Percentiles rank a stretch among this genome's conserved stretches.
phyloP scores from a whole-genome alignment of 2,113 vertebrate species.

The Gavia stellata region DNA sequence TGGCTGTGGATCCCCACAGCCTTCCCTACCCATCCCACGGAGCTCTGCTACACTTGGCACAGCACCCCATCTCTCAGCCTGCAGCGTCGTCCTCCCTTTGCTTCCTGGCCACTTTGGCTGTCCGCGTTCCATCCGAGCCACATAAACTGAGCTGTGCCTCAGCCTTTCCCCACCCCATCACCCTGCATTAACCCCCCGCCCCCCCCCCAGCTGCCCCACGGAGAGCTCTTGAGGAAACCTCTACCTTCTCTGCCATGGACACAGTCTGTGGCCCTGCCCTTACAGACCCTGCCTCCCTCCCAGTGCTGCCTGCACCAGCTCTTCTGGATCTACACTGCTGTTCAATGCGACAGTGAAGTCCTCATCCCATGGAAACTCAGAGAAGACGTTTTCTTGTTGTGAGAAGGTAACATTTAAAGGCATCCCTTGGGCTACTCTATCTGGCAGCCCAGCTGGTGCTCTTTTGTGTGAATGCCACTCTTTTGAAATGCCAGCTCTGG shows the following conservation, averaged over 20 bases:
- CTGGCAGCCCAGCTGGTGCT: slow-evolving; percentile 69
- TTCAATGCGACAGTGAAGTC: background rate
- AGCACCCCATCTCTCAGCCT: background rate
- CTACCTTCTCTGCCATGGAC: background rate
- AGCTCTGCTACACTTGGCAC: background rate
- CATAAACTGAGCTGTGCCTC: background rate
- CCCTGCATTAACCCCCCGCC: background rate
- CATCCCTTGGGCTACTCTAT: slow-evolving; percentile 48
- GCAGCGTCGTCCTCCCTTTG: background rate
- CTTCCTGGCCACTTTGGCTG: background rate
- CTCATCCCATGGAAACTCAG: background rate
- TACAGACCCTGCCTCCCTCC: background rate
- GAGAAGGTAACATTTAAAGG: slow-evolving; percentile 70
- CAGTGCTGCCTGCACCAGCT: fast-evolving
- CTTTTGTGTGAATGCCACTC: slow-evolving; percentile 60
- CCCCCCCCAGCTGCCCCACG: background rate
- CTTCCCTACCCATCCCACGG: background rate
- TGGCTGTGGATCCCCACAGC: background rate
- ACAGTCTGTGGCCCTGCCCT: background rate
- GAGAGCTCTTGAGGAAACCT: background rate
- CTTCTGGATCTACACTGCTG: background rate
- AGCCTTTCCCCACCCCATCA: background rate
- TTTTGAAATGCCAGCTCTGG: slow-evolving; percentile 69
- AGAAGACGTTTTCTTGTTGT: slow-evolving; percentile 20
- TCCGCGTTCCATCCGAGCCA: background rate